Percentiles rank a stretch among this genome's conserved stretches.
These are phyloP conservation scores for Smutsia gigantea DNA, from an alignment of 2,797 vertebrate genomes.

Conservation along the genomic window DNA sequence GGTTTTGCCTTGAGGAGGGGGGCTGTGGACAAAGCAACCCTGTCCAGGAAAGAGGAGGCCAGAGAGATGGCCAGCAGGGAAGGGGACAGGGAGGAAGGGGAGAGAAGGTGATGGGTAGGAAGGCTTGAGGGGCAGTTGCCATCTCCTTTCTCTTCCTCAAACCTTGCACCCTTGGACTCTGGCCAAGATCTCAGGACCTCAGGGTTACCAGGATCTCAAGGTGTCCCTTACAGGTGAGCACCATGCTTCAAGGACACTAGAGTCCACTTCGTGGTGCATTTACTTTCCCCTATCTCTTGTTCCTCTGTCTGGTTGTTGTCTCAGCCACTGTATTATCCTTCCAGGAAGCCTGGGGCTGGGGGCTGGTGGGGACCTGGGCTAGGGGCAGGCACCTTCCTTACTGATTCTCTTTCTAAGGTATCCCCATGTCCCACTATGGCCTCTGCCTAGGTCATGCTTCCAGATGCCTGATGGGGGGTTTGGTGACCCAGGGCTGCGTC, in stretches of 20 bases:
- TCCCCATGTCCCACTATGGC: neutral
- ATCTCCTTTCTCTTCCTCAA: neutral
- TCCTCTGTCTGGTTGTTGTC: neutral
- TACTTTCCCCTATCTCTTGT: neutral
- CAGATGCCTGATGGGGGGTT: too few relatives aligned
- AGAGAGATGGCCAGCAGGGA: neutral
- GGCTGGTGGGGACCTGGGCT: neutral
- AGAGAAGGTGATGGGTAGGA: neutral
- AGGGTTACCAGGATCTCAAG: neutral
- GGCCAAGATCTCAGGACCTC: neutral
- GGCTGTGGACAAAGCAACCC: neutral
- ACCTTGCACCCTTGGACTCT: neutral
- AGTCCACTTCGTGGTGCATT: neutral
- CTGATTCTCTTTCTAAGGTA: neutral
- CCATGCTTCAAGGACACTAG: neutral
- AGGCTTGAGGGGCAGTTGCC: rapidly evolving
- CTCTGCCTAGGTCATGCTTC: neutral
- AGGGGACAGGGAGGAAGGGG: rapidly evolving
- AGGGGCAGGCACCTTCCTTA: too few relatives aligned
- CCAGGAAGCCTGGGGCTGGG: neutral
- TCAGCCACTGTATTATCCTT: neutral
- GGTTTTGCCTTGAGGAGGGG: slow-evolving; percentile 55
- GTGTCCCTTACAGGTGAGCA: neutral
- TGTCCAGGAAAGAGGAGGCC: neutral
- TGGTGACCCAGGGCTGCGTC: neutral